These are phyloP conservation scores for Masticophis lateralis DNA, from an alignment of 2,797 vertebrate genomes.

Conservation along the genomic window DNA sequence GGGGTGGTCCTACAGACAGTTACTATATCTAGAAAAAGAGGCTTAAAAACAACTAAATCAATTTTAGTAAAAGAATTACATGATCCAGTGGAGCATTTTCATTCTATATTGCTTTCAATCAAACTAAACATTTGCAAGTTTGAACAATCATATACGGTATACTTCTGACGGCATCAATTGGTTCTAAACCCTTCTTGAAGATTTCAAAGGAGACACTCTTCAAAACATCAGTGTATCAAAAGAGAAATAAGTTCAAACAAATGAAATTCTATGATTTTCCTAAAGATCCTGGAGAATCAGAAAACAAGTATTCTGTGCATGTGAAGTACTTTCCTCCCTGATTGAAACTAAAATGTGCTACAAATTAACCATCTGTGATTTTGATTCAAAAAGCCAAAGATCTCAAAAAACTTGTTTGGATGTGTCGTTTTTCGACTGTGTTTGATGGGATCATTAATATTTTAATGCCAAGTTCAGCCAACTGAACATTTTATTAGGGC, in stretches of 20 bases:
- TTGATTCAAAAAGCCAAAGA: slow-evolving; percentile 3
- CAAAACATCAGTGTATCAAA: slow-evolving; percentile 21
- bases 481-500: not conserved
- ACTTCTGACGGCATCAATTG: slow-evolving; percentile 7
- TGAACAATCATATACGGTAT: not conserved
- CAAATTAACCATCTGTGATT: slow-evolving; percentile 34
- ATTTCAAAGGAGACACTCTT: not conserved
- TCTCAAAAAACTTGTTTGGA: not conserved
- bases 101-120: not conserved
- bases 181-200: not conserved
- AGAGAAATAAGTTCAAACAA: not conserved
- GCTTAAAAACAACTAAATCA: not conserved
- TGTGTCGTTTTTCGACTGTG: not conserved
- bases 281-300: not conserved
- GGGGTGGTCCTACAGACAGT: not conserved
- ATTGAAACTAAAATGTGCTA: slow-evolving; percentile 20
- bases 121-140: not conserved
- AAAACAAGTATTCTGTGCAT: slow-evolving; percentile 13
- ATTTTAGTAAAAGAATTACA: not conserved
- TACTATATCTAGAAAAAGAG: not conserved
- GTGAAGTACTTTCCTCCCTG: not conserved
- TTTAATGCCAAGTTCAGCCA: slow-evolving; percentile 26
- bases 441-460: not conserved
- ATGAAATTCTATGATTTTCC: slow-evolving; percentile 23
- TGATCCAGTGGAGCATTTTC: not conserved